A percentile compares a stretch with the other conserved stretches of the same genome.
These are phyloP conservation scores for Bombyx huttoni DNA, from an alignment of 2,888 invertebrate species.

Conservation along the genomic window DNA sequence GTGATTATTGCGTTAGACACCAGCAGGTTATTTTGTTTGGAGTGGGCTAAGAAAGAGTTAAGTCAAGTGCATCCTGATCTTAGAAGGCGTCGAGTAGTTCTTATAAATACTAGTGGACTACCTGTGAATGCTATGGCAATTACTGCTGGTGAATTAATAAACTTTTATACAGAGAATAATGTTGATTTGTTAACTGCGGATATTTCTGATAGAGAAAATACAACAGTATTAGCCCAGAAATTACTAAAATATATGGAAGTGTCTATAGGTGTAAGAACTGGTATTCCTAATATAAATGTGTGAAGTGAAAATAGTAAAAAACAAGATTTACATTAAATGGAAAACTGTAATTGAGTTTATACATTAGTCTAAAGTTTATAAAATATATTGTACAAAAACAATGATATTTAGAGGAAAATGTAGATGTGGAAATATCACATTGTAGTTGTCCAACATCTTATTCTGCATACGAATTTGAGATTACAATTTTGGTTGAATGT, in stretches of 20 bases:
- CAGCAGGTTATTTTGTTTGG: conserved; percentile 45
- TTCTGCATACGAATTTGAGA: too few relatives aligned
- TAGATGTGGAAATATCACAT: too few relatives aligned
- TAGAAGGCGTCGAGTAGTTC: conserved; percentile 40
- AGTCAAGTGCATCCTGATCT: conserved; percentile 53
- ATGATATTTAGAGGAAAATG: too few relatives aligned
- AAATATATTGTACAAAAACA: too few relatives aligned
- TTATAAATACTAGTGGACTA: conserved; percentile 52
- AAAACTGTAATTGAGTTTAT: not conserved
- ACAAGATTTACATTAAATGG: too few relatives aligned
- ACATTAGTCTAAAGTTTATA: not conserved
- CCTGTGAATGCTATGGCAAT: conserved; percentile 52
- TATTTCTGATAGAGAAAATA: conserved; percentile 35
- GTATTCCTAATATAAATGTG: conserved; percentile 57
- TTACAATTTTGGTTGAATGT: too few relatives aligned
- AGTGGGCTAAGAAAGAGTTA: conserved; percentile 48
- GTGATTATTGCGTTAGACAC: conserved; percentile 52
- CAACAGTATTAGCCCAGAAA: conserved; percentile 36
- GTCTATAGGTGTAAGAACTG: conserved; percentile 49
- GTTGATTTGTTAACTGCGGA: conserved; percentile 51
- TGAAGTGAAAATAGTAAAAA: conserved; percentile 10
- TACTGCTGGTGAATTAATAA: conserved; percentile 39
- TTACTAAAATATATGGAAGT: conserved; percentile 53
- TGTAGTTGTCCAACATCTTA: too few relatives aligned
- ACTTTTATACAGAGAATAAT: conserved; percentile 38